A percentile compares a stretch with the other conserved stretches of the same genome.
These are phyloP conservation scores for Amblyopsis rosae DNA, from an alignment of 2,113 vertebrate species.

Conservation along the genomic window DNA sequence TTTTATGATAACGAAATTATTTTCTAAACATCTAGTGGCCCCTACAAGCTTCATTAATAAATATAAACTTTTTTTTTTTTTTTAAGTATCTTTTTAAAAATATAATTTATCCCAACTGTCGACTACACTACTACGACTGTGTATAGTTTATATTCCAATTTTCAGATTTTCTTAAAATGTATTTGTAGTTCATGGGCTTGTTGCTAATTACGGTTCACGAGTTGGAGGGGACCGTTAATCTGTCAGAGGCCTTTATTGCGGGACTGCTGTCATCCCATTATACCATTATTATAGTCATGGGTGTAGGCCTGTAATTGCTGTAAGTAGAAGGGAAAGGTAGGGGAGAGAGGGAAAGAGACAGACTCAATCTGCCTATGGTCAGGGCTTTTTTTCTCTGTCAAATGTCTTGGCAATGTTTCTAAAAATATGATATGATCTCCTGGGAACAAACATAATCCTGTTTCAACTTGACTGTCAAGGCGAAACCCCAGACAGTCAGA, in stretches of 20 bases:
- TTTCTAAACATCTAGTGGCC: no score
- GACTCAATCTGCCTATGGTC: slow-evolving; percentile 63
- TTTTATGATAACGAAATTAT: no score
- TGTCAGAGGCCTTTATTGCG: slow-evolving; percentile 80
- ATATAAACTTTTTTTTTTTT: slow-evolving; percentile 8
- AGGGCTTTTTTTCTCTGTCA: slow-evolving; percentile 33
- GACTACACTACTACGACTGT: slow-evolving; percentile 26
- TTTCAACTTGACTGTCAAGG: slow-evolving; percentile 52
- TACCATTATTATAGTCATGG: slow-evolving; percentile 80
- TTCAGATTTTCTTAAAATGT: slow-evolving; percentile 49
- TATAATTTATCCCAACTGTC: no score
- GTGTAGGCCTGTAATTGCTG: slow-evolving; percentile 77
- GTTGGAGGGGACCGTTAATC: slow-evolving; percentile 76
- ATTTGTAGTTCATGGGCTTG: slow-evolving; percentile 56
- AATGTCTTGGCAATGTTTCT: slow-evolving; percentile 54
- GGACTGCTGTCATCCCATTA: slow-evolving; percentile 78
- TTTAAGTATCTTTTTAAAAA: background rate
- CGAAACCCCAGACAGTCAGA: slow-evolving; percentile 14
- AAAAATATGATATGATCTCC: slow-evolving; percentile 63
- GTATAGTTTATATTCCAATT: slow-evolving; percentile 29
- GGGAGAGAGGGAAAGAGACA: slow-evolving; percentile 32
- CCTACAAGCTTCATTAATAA: no score
- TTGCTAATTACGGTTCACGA: slow-evolving; percentile 80
- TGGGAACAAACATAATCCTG: slow-evolving; percentile 53
- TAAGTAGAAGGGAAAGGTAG: slow-evolving; percentile 75